Conservation (phyloP, 2,113 vertebrate species). For the Chionis minor region DNA sequence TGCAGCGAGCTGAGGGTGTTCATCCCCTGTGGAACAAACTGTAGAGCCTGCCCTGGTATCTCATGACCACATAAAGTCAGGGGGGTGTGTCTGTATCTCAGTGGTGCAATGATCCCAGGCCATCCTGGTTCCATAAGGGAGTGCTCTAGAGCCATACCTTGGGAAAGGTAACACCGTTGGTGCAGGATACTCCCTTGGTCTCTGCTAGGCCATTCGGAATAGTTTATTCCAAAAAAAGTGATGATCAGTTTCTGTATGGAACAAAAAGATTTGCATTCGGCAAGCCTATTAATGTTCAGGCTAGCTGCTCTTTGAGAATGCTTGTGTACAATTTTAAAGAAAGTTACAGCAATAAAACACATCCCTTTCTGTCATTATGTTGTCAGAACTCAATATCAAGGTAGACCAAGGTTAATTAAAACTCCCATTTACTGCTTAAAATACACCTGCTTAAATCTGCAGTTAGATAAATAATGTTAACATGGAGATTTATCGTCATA, state of each 20-base stretch:
- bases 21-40: neutral
- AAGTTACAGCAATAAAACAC: neutral
- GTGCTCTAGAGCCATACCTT: neutral
- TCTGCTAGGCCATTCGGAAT: neutral
- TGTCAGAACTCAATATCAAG: neutral
- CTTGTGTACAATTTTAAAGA: neutral
- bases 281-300: neutral
- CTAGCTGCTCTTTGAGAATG: neutral
- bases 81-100: neutral
- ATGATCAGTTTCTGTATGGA: neutral
- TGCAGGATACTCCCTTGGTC: neutral
- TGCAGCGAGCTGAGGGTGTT: neutral
- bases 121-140: neutral
- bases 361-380: neutral
- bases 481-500: neutral
- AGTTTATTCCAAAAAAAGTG: neutral
- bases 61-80: neutral
- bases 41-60: neutral
- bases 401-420: slow-evolving; percentile 2
- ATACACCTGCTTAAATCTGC: neutral
- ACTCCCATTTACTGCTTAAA: slow-evolving; percentile 7
- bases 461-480: neutral
- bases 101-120: neutral
- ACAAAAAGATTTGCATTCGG: neutral
- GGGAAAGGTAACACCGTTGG: neutral